Percentiles rank a stretch among this genome's conserved stretches.
These are phyloP conservation scores for Myotis brandtii DNA, from an alignment of 2,113 vertebrate genomes.

Conservation along the genomic window DNA sequence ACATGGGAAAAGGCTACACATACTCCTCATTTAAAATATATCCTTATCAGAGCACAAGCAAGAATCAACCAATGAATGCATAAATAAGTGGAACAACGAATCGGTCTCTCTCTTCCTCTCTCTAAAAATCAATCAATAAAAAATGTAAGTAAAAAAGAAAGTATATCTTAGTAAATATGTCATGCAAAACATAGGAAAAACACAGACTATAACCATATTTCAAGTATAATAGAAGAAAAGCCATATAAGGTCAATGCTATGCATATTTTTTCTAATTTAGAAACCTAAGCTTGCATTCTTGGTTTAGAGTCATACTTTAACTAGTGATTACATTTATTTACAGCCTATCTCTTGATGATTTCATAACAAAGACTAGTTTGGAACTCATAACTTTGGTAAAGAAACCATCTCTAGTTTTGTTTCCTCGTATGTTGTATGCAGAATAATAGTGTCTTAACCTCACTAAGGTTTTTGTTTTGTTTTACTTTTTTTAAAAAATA, in stretches of 20 bases:
- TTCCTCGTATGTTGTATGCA: background rate
- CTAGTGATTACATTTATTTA: background rate
- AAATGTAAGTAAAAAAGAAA: too few relatives aligned
- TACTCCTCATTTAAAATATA: background rate
- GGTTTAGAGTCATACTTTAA: background rate
- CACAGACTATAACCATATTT: background rate
- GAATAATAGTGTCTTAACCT: background rate
- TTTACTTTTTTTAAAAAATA: background rate
- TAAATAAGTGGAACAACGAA: too few relatives aligned
- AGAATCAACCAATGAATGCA: too few relatives aligned
- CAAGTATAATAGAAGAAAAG: background rate
- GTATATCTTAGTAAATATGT: background rate
- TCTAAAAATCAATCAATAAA: too few relatives aligned
- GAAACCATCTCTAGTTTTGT: background rate
- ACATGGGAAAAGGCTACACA: accelerated
- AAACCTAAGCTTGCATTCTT: too few relatives aligned
- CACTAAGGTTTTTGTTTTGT: background rate
- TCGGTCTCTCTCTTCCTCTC: too few relatives aligned
- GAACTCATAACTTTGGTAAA: background rate
- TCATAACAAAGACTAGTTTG: constrained; percentile 2
- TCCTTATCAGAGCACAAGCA: too few relatives aligned
- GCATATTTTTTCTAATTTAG: background rate
- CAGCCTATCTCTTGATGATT: background rate
- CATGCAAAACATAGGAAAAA: background rate
- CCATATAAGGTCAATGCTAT: background rate